Conservation (phyloP, 2,888 invertebrate species). For the Limnephilus auricula region DNA sequence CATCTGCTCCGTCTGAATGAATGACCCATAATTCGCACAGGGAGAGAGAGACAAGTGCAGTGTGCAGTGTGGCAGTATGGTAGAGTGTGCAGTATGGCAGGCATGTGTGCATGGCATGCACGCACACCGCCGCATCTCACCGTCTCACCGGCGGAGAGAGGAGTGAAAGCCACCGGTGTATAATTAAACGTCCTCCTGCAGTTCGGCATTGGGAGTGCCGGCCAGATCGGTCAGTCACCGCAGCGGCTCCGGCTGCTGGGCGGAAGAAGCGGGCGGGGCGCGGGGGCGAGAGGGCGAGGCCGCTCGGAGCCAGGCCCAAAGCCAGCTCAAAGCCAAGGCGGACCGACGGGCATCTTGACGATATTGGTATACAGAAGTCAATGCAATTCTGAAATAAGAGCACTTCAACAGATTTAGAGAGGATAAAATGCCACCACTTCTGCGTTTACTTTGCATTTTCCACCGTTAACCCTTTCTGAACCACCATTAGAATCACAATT, state of each 20-base stretch:
- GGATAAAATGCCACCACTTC: background rate
- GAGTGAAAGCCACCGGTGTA: slow-evolving; percentile 46
- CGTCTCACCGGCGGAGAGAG: slow-evolving; percentile 32
- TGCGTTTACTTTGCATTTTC: background rate
- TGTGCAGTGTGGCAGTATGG: too few relatives aligned
- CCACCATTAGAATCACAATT: background rate
- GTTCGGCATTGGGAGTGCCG: slow-evolving; percentile 28
- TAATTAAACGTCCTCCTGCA: slow-evolving; percentile 49
- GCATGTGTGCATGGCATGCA: background rate
- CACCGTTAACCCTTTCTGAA: background rate
- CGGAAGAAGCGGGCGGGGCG: background rate
- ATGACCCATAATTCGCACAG: too few relatives aligned
- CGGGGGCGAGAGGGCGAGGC: background rate
- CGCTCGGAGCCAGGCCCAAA: slow-evolving; percentile 2
- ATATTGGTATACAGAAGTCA: background rate
- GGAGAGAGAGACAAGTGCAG: too few relatives aligned
- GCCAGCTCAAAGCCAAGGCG: slow-evolving; percentile 6
- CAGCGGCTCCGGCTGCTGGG: slow-evolving; percentile 9
- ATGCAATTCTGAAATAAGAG: background rate
- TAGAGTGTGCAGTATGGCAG: background rate
- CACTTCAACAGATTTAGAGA: background rate
- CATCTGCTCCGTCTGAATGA: slow-evolving; percentile 1
- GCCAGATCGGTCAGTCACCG: slow-evolving; percentile 46
- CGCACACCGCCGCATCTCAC: background rate
- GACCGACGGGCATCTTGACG: background rate